phyloP scores from a whole-genome alignment of 2,797 vertebrate species.

The Danio aesculapii region DNA sequence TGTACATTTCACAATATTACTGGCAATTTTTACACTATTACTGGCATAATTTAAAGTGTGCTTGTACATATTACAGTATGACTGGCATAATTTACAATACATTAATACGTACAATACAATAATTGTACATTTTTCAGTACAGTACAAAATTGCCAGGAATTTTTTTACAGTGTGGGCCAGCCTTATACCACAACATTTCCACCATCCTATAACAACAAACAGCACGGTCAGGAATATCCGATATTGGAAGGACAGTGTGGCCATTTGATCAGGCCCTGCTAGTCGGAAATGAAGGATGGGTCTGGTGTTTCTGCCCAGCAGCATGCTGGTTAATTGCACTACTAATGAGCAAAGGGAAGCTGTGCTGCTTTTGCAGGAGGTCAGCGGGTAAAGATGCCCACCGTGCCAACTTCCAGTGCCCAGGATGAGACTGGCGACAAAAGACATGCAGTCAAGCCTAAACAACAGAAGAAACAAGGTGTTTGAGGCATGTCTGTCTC shows the following conservation, averaged over 20 bases:
- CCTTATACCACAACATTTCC: background rate
- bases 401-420: conserved; percentile 46
- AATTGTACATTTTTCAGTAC: too few relatives aligned
- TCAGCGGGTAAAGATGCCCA: conserved; percentile 35
- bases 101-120: too few relatives aligned
- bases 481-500: conserved; percentile 35
- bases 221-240: background rate
- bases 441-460: conserved; percentile 18
- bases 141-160: too few relatives aligned
- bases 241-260: background rate
- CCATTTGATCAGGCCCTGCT: background rate
- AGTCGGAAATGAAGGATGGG: conserved; percentile 24
- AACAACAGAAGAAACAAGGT: conserved; percentile 40
- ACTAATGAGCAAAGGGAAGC: conserved; percentile 50
- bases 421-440: conserved; percentile 30
- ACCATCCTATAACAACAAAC: background rate
- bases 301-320: background rate
- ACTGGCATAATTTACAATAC: too few relatives aligned
- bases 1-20: too few relatives aligned
- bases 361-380: conserved; percentile 40
- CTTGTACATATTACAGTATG: too few relatives aligned
- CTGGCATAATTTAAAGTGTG: too few relatives aligned
- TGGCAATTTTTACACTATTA: too few relatives aligned
- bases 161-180: too few relatives aligned
- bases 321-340: conserved; percentile 43